These are phyloP conservation scores for Hymenopus coronatus DNA, from an alignment of 2,888 invertebrate species.

Conservation along the genomic window DNA sequence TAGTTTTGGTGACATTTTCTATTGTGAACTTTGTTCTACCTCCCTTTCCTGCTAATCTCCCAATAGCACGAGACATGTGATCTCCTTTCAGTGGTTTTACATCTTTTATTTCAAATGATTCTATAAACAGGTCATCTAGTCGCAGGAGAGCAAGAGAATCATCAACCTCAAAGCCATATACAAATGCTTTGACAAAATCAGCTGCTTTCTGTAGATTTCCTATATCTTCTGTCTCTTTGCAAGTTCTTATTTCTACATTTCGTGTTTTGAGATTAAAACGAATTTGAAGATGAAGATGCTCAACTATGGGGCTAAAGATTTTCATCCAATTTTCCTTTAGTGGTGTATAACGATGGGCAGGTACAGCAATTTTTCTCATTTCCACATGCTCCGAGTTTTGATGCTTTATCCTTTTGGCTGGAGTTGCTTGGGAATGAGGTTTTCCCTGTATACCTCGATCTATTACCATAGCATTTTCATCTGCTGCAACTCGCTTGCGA, in stretches of 20 bases:
- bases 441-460: constrained; percentile 63
- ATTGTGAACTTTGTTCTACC: constrained; percentile 97
- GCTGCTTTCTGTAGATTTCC: constrained; percentile 94
- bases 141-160: constrained; percentile 92
- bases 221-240: constrained; percentile 74
- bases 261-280: constrained; percentile 89
- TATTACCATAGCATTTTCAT: constrained; percentile 62
- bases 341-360: constrained; percentile 89
- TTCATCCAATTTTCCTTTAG: constrained; percentile 96
- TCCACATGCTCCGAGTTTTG: constrained; percentile 54
- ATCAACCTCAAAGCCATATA: constrained; percentile 95
- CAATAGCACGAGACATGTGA: constrained; percentile 92
- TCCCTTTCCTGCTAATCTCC: constrained; percentile 95
- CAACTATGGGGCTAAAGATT: constrained; percentile 93
- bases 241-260: constrained; percentile 80
- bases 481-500: constrained; percentile 32
- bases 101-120: constrained; percentile 95
- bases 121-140: constrained; percentile 94
- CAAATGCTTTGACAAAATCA: constrained; percentile 96
- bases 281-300: constrained; percentile 89
- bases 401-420: constrained; percentile 46
- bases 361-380: constrained; percentile 80
- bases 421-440: constrained; percentile 45
- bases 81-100: constrained; percentile 94
- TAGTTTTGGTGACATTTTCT: constrained; percentile 97